A percentile compares a stretch with the other conserved stretches of the same genome.
Conservation (phyloP, 2,888 invertebrate genomes). For the Tetheella fluctuosa region DNA sequence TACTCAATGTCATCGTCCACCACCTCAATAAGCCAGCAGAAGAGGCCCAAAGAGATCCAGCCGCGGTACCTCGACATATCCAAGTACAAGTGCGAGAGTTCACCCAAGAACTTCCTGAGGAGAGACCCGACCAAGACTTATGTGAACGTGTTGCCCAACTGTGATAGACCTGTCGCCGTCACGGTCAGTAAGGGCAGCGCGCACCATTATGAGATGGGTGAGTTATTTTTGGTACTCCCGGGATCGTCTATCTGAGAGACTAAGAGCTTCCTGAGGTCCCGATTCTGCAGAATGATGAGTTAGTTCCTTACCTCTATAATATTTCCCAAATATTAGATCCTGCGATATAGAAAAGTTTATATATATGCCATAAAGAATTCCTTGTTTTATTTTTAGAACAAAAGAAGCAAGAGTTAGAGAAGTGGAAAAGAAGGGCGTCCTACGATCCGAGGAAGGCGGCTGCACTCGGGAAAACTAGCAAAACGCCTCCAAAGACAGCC, state of each 20-base stretch:
- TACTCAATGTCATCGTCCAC: conserved; percentile 80
- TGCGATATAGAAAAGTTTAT: neutral
- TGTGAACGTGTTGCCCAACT: conserved; percentile 59
- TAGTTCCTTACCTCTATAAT: no score
- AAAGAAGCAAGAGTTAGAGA: conserved; percentile 92
- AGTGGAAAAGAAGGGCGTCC: conserved; percentile 97
- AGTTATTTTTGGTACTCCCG: conserved; percentile 21
- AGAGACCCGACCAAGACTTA: conserved; percentile 84
- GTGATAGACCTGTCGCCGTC: conserved; percentile 30
- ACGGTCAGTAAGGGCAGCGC: conserved; percentile 64
- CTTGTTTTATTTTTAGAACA: conserved; percentile 67
- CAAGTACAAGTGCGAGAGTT: conserved; percentile 82
- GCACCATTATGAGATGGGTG: conserved; percentile 76
- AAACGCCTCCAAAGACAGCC: conserved; percentile 65
- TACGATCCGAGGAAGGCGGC: conserved; percentile 91
- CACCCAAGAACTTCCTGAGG: conserved; percentile 77
- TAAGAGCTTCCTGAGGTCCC: no score
- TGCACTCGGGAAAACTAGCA: conserved; percentile 67
- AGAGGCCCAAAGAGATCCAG: conserved; percentile 56
- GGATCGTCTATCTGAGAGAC: no score
- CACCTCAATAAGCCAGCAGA: conserved; percentile 60
- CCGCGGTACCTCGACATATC: conserved; percentile 86
- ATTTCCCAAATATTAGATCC: no score
- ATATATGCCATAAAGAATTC: no score
- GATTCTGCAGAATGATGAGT: no score